phyloP scores from a whole-genome alignment of 2,797 vertebrate genomes.

The Sandelia bainsii region DNA sequence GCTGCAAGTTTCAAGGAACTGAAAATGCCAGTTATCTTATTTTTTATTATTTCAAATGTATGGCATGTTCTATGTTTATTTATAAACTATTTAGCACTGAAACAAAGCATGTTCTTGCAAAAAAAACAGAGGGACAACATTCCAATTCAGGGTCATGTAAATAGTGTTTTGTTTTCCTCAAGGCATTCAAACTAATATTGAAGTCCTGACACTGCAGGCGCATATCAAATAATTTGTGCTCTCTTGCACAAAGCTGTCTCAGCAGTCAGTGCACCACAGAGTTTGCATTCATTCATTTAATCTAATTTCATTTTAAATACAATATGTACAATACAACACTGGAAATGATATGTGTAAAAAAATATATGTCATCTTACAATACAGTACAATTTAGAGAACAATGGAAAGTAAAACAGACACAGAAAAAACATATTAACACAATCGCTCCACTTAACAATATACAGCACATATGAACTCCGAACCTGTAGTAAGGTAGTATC shows the following conservation, averaged over 20 bases:
- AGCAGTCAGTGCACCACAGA: slow-evolving; percentile 45
- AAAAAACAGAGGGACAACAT: slow-evolving; percentile 28
- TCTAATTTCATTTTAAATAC: slow-evolving; percentile 80
- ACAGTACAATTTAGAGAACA: slow-evolving; percentile 82
- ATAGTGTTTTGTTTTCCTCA: slow-evolving; percentile 23
- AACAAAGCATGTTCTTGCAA: slow-evolving; percentile 45
- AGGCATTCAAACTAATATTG: slow-evolving; percentile 27
- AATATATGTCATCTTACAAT: slow-evolving; percentile 88
- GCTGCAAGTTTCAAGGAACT: slow-evolving; percentile 65
- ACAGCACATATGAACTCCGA: slow-evolving; percentile 59
- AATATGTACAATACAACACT: slow-evolving; percentile 84
- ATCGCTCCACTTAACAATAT: slow-evolving; percentile 71
- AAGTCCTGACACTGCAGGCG: slow-evolving; percentile 23
- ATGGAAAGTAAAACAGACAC: slow-evolving; percentile 72
- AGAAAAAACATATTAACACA: slow-evolving; percentile 75
- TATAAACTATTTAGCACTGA: slow-evolving; percentile 34
- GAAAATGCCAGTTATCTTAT: slow-evolving; percentile 62
- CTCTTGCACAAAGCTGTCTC: background rate
- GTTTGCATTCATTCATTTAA: slow-evolving; percentile 77
- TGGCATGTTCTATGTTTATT: slow-evolving; percentile 30
- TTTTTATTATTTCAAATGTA: slow-evolving; percentile 29
- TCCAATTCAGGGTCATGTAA: slow-evolving; percentile 46
- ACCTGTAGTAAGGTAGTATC: slow-evolving; percentile 65
- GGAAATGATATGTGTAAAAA: slow-evolving; percentile 86
- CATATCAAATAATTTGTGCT: slow-evolving; percentile 21